These are phyloP conservation scores for Rhaphigaster nebulosa DNA, from an alignment of 2,888 invertebrate species.

Conservation along the genomic window DNA sequence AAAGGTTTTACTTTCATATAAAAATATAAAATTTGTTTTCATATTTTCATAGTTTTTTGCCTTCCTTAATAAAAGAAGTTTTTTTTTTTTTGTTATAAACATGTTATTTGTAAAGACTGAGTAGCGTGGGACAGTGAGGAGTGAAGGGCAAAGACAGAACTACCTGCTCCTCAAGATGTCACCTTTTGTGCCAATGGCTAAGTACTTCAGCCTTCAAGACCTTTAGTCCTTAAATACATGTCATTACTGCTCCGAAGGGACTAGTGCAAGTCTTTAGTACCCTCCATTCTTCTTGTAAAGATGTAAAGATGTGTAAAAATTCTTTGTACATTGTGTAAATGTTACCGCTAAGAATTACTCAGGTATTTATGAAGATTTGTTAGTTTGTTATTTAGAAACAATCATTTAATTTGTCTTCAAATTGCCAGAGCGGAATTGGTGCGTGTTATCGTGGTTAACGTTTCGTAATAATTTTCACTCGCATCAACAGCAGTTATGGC, in stretches of 20 bases:
- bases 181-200: slow-evolving; percentile 27
- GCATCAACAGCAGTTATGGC: too few relatives aligned
- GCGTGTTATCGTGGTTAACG: too few relatives aligned
- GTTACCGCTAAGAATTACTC: background rate
- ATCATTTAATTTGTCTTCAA: too few relatives aligned
- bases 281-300: background rate
- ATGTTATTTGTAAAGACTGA: background rate
- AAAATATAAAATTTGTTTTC: too few relatives aligned
- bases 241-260: background rate
- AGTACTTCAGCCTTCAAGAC: slow-evolving; percentile 25
- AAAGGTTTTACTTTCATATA: too few relatives aligned
- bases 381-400: too few relatives aligned
- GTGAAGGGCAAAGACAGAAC: background rate
- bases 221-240: slow-evolving; percentile 46
- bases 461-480: too few relatives aligned
- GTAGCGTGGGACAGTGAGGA: background rate
- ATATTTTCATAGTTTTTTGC: too few relatives aligned
- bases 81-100: background rate
- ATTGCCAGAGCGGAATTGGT: too few relatives aligned
- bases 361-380: background rate
- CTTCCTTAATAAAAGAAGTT: too few relatives aligned
- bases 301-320: background rate
- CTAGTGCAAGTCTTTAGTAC: background rate
- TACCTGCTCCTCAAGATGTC: slow-evolving; percentile 53
- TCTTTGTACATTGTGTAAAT: background rate